Conservation (phyloP, 2,113 vertebrate species). For the Nycticorax nycticorax region DNA sequence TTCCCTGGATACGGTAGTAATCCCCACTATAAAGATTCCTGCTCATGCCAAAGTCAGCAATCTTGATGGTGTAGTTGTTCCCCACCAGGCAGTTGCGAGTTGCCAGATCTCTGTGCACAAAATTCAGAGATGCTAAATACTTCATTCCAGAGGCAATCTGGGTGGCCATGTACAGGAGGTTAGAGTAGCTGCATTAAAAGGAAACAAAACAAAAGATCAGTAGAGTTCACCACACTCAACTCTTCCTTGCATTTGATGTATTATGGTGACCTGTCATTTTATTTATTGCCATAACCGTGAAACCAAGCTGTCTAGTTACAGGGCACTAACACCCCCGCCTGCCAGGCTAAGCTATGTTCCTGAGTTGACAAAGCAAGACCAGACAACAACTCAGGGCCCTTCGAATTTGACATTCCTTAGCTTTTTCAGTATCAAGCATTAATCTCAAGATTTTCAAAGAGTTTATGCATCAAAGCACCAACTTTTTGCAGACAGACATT, state of each 20-base stretch:
- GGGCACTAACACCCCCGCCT: background rate
- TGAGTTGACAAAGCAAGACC: background rate
- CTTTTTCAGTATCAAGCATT: background rate
- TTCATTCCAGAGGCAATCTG: constrained; percentile 99
- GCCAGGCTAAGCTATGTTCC: background rate
- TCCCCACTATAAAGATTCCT: constrained; percentile 96
- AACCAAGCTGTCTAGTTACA: background rate
- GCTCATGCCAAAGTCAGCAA: constrained; percentile 98
- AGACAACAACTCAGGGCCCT: constrained; percentile 4
- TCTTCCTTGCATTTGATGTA: background rate
- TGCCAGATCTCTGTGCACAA: constrained; percentile 96
- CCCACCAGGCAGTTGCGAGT: constrained; percentile 97
- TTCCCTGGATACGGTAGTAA: constrained; percentile 96
- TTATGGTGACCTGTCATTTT: background rate
- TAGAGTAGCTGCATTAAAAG: constrained; percentile 74
- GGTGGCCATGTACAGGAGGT: constrained; percentile 87
- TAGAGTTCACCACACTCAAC: background rate
- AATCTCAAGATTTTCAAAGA: background rate
- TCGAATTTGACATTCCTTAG: background rate
- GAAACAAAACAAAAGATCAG: background rate
- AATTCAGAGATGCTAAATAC: constrained; percentile 95
- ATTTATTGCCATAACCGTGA: background rate
- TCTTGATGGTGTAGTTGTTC: constrained; percentile 93
- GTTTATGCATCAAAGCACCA: background rate
- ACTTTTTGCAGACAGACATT: background rate